Evolutionary conservation across 2,113 vertebrate genomes (phyloP).

Genomic region (Microtus richardsoni): DNA sequence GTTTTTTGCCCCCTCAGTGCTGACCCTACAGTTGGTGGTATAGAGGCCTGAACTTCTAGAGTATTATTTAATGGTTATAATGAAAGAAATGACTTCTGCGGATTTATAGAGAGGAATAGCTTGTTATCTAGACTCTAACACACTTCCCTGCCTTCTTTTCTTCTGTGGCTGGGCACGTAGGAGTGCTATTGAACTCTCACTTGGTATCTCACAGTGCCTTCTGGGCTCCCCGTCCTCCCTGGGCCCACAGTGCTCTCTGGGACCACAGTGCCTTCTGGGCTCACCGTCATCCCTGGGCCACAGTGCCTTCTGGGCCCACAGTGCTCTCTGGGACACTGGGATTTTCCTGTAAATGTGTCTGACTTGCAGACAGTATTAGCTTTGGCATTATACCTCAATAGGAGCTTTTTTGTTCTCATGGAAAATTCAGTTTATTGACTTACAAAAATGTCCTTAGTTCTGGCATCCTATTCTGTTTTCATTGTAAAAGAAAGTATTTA

Average conservation of each 20-base stretch:
- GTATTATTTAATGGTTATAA: neutral
- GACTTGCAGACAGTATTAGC: neutral
- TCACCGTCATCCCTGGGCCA: too few relatives aligned
- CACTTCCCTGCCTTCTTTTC: neutral
- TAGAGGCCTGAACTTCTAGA: neutral
- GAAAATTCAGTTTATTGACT: slow-evolving; percentile 5
- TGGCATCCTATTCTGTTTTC: slow-evolving; percentile 10
- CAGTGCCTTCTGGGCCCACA: neutral
- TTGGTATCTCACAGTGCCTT: neutral
- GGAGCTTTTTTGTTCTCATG: neutral
- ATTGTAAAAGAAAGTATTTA: neutral
- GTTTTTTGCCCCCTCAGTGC: neutral
- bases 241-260: neutral
- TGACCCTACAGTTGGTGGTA: neutral
- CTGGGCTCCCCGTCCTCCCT: neutral
- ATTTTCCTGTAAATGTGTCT: neutral
- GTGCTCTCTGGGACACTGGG: neutral
- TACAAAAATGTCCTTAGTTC: slow-evolving; percentile 32
- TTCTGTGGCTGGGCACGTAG: neutral
- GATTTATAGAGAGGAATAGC: neutral
- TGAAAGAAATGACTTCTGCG: neutral
- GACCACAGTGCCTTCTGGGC: neutral
- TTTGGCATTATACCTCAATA: neutral
- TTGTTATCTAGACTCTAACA: neutral
- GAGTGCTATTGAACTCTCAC: neutral